Evolutionary conservation across 2,113 vertebrate genomes (phyloP).

Genomic region (Triplophysa dalaica): DNA sequence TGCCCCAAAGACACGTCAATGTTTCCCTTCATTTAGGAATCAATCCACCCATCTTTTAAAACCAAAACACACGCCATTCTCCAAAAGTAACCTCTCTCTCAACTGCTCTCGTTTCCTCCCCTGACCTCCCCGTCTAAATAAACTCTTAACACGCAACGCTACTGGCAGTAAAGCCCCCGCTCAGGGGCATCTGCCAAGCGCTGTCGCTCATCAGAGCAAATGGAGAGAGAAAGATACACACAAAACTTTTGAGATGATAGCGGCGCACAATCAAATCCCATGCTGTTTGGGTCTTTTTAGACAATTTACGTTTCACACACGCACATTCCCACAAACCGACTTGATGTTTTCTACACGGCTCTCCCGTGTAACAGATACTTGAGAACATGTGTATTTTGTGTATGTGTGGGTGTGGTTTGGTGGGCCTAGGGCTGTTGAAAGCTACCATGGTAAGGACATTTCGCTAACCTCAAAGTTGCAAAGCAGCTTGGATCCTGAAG

Average conservation of each 20-base stretch:
- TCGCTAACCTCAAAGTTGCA: constrained; percentile 25
- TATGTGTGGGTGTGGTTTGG: constrained; percentile 6
- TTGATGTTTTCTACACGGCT: not conserved
- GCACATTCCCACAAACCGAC: not conserved
- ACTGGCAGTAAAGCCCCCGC: constrained; percentile 42
- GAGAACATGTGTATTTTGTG: constrained; percentile 23
- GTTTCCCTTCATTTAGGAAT: not conserved
- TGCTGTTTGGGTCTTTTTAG: not conserved
- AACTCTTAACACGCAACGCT: constrained; percentile 58
- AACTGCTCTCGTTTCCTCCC: constrained; percentile 21
- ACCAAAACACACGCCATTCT: not conserved
- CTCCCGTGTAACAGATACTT: not conserved
- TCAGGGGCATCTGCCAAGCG: constrained; percentile 46
- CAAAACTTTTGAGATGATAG: not conserved
- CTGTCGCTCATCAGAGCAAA: constrained; percentile 37
- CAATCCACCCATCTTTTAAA: constrained; percentile 2
- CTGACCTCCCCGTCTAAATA: constrained; percentile 46
- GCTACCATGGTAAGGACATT: constrained; percentile 13
- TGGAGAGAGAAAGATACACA: not conserved
- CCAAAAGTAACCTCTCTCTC: not conserved
- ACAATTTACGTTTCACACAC: not conserved
- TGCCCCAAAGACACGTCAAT: not conserved
- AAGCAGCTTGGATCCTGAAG: constrained; percentile 22
- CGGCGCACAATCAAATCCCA: not conserved
- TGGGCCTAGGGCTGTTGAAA: not conserved